Conservation (phyloP, 1,140 invertebrate genomes). For the Meteorus sp. region DNA sequence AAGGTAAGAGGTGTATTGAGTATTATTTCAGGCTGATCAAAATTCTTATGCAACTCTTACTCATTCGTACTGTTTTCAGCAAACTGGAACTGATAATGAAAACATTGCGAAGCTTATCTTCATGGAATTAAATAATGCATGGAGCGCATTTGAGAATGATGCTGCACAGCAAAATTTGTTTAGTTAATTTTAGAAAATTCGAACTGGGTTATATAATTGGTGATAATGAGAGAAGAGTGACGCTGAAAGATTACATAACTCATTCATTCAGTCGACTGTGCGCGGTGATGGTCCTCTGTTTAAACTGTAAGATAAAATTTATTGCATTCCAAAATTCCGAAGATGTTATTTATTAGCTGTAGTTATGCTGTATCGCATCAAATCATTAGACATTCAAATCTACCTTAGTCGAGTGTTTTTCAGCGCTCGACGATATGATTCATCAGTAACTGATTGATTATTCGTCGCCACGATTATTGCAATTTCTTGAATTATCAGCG, state of each 20-base stretch:
- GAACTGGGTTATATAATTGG: neutral
- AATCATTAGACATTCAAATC: slow-evolving; percentile 11
- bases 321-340: slow-evolving; percentile 34
- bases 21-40: slow-evolving; percentile 19
- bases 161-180: slow-evolving; percentile 83
- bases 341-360: slow-evolving; percentile 29
- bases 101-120: slow-evolving; percentile 95
- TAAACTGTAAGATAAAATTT: slow-evolving; percentile 28
- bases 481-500: slow-evolving; percentile 6
- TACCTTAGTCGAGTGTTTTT: too few species aligned
- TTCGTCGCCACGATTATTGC: neutral
- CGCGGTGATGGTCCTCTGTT: slow-evolving; percentile 31
- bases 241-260: slow-evolving; percentile 15
- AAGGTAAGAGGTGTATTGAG: slow-evolving; percentile 80
- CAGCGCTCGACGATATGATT: too few species aligned
- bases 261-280: slow-evolving; percentile 20
- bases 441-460: too few species aligned
- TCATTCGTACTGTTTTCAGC: slow-evolving; percentile 66
- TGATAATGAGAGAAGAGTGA: too few species aligned
- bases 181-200: slow-evolving; percentile 56
- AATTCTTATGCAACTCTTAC: slow-evolving; percentile 6
- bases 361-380: slow-evolving; percentile 19
- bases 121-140: slow-evolving; percentile 98
- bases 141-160: slow-evolving; percentile 96
- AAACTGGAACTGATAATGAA: slow-evolving; percentile 86